Base-by-base conservation (phyloP, 64 coral and sea anemone genomes). In the Montipora capricornis region DNA sequence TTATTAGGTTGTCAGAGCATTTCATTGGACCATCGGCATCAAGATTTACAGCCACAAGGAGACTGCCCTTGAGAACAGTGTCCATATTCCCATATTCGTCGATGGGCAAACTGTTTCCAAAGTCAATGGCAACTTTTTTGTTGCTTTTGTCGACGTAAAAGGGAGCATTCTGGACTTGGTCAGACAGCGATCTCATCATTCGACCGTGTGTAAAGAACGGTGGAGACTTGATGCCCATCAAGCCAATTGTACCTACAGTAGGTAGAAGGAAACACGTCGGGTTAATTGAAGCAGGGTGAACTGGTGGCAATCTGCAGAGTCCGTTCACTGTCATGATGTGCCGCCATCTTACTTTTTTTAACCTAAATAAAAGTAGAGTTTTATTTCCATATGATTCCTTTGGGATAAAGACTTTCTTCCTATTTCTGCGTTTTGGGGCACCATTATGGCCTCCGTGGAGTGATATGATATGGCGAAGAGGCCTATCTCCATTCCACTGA, bases 101-200 rank as follows among this genome's bases (percentile, higher is more conserved):
- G 20, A 66, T 80, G 58, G 74, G 83, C 4, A 93, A 44, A 50
- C 91, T 93, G 58, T 93, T 93, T 4, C 91, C 83, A 73, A 93
- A 80, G 62, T 93, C 83, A 3, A 88, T 20, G 17, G 75, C 79
- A 5, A 87, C 47, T 75, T 79, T 93, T 20, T 62, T 12, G 12
- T 79, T 66, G 5, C 13, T 48, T 70, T 79, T 24, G 49, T 93
- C 82, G 60, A 93, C 82, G 11, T 87, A 76, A 71, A 93, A 93
- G 10, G 91, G 82, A 16, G 91, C 58, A 87, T 70, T 20, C 74
- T 93, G 83, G 14, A 51, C 17, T 16, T 80, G 66, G 6, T 6
- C 8, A 12, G 74, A 49, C 4, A 49, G 5, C 8, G 82, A 1
- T 51, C 78, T 82, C 47, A 93, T 67, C 74, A 87, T 87, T 55